Percentiles rank a stretch among this genome's conserved stretches.
Evolutionary conservation across 2,888 invertebrate species (phyloP).

Genomic region (Serrognathus titanus): DNA sequence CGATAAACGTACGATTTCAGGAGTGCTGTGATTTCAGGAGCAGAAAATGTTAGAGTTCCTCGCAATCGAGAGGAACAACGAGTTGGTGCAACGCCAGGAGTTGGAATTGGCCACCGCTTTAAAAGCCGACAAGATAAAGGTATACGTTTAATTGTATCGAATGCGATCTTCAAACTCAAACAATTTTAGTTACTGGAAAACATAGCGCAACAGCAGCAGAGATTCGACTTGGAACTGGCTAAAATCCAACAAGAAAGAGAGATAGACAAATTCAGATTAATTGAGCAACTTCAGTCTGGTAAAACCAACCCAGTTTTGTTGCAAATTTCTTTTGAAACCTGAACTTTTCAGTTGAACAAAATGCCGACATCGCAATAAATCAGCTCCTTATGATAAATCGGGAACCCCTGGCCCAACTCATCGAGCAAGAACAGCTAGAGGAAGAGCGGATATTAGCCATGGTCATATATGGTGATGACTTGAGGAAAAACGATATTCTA

Average conservation of each 20-base stretch:
- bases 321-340: background rate
- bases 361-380: slow-evolving; percentile 63
- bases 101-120: slow-evolving; percentile 61
- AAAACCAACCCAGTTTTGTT: slow-evolving; percentile 7
- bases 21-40: slow-evolving; percentile 45
- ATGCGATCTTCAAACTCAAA: background rate
- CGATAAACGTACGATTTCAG: background rate
- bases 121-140: slow-evolving; percentile 61
- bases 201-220: slow-evolving; percentile 61
- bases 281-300: slow-evolving; percentile 60
- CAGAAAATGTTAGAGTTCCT: slow-evolving; percentile 53
- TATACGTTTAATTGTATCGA: slow-evolving; percentile 19
- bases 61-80: slow-evolving; percentile 62
- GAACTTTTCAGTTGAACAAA: slow-evolving; percentile 56
- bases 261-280: slow-evolving; percentile 57
- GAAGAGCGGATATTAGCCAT: slow-evolving; percentile 63
- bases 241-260: slow-evolving; percentile 68
- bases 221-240: slow-evolving; percentile 63
- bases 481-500: slow-evolving; percentile 66
- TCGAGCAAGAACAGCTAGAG: slow-evolving; percentile 65
- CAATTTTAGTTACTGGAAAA: slow-evolving; percentile 51
- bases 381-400: slow-evolving; percentile 62
- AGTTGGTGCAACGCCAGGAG: slow-evolving; percentile 62
- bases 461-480: slow-evolving; percentile 55
- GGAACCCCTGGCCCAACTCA: slow-evolving; percentile 61